phyloP scores from a whole-genome alignment of 2,888 invertebrate species.

The Bombylius discolor region DNA sequence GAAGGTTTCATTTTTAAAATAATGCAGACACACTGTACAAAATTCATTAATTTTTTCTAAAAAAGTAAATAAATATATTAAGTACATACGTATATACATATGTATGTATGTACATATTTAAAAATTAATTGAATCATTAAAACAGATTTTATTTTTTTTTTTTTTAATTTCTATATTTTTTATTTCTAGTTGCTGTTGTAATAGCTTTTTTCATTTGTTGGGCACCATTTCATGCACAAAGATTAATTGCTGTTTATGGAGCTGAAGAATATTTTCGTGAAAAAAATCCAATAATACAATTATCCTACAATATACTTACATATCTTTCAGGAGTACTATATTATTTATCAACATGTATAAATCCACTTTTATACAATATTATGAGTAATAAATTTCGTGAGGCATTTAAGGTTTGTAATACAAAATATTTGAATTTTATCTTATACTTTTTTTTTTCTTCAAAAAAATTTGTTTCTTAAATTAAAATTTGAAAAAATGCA shows the following conservation, averaged over 20 bases:
- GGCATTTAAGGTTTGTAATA: constrained; percentile 66
- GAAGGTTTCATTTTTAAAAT: too few relatives aligned
- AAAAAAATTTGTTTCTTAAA: too few relatives aligned
- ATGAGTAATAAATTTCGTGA: constrained; percentile 90
- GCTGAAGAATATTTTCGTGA: constrained; percentile 8
- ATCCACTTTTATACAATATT: constrained; percentile 85
- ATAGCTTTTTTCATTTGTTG: constrained; percentile 82
- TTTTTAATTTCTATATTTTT: too few relatives aligned
- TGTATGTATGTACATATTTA: too few relatives aligned
- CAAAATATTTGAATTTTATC: neutral
- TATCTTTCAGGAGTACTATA: constrained; percentile 82
- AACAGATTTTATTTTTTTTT: too few relatives aligned
- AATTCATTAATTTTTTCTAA: too few relatives aligned
- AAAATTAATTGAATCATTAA: too few relatives aligned
- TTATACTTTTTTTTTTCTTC: neutral
- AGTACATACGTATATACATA: too few relatives aligned
- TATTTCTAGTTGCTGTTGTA: constrained; percentile 64
- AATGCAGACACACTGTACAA: too few relatives aligned
- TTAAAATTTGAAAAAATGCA: too few relatives aligned
- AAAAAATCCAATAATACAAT: constrained; percentile 7
- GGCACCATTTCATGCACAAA: constrained; percentile 89
- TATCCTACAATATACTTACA: constrained; percentile 33
- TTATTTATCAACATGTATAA: constrained; percentile 84
- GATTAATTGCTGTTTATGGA: constrained; percentile 54
- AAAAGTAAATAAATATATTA: too few relatives aligned